Evolutionary conservation across 2,888 invertebrate species (phyloP).

Genomic region (Encarsia formosa): DNA sequence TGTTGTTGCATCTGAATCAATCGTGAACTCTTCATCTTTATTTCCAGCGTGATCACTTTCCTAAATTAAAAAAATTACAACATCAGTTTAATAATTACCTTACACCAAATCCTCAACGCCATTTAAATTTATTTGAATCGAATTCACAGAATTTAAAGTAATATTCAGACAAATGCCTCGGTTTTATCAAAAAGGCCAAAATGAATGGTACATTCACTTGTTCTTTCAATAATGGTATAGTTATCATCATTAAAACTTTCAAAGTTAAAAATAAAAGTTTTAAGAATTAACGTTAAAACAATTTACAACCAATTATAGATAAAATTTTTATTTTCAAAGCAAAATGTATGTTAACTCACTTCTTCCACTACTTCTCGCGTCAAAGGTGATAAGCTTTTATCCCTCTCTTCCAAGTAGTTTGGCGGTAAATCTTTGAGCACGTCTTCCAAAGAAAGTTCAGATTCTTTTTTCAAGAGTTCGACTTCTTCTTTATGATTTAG

Average conservation of each 20-base stretch:
- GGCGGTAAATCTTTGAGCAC: slow-evolving; percentile 75
- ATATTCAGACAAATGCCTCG: slow-evolving; percentile 50
- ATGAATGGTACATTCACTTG: slow-evolving; percentile 35
- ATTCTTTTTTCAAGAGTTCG: slow-evolving; percentile 81
- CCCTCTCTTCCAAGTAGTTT: slow-evolving; percentile 70
- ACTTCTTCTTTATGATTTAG: slow-evolving; percentile 69
- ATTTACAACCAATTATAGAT: not conserved
- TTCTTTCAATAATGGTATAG: slow-evolving; percentile 37
- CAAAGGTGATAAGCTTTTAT: slow-evolving; percentile 54
- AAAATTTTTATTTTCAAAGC: not conserved
- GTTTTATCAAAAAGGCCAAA: slow-evolving; percentile 33
- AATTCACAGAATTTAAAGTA: too few species aligned
- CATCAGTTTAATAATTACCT: too few species aligned
- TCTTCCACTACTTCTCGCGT: slow-evolving; percentile 34
- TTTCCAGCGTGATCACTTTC: slow-evolving; percentile 40
- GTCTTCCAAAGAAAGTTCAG: slow-evolving; percentile 83
- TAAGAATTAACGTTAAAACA: not conserved
- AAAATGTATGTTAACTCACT: too few species aligned
- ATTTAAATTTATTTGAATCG: too few species aligned
- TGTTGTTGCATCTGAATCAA: slow-evolving; percentile 60
- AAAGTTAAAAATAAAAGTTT: not conserved
- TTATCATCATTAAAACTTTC: slow-evolving; percentile 32
- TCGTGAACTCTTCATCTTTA: slow-evolving; percentile 60
- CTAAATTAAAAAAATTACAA: slow-evolving; percentile 22
- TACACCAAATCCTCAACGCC: too few species aligned